Conservation (phyloP, 2,888 invertebrate species). For the Euphydryas editha region DNA sequence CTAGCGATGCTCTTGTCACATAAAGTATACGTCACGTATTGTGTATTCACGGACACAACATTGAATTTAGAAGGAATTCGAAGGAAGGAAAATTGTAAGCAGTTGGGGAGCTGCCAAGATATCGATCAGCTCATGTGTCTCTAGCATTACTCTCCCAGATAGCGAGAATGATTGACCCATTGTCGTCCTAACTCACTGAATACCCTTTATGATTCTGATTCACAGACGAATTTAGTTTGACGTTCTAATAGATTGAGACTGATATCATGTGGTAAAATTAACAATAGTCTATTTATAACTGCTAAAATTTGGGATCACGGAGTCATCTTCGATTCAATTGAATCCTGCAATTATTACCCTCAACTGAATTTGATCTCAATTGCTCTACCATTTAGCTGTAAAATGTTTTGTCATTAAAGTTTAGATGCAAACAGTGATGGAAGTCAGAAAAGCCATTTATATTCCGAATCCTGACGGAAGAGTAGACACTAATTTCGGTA, state of each 20-base stretch:
- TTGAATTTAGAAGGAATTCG: slow-evolving; percentile 28
- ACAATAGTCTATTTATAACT: slow-evolving; percentile 22
- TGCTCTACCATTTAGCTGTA: neutral
- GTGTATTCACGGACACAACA: slow-evolving; percentile 16
- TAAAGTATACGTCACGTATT: slow-evolving; percentile 20
- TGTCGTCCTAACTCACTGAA: slow-evolving; percentile 55
- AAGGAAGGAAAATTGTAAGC: slow-evolving; percentile 21
- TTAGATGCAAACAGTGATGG: neutral
- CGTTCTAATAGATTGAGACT: slow-evolving; percentile 30
- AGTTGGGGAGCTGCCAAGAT: slow-evolving; percentile 38
- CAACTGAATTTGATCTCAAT: neutral
- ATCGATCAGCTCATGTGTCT: slow-evolving; percentile 36
- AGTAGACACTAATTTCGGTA: slow-evolving; percentile 9
- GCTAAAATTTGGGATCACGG: neutral
- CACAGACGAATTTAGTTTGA: slow-evolving; percentile 53
- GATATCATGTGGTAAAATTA: slow-evolving; percentile 13
- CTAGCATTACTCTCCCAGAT: slow-evolving; percentile 42
- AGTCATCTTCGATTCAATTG: neutral
- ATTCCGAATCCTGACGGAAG: neutral
- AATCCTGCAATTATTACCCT: neutral
- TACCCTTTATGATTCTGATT: slow-evolving; percentile 65
- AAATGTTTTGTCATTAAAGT: neutral
- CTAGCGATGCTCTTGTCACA: slow-evolving; percentile 14
- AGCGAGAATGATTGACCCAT: slow-evolving; percentile 59
- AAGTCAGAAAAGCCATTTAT: neutral